Evolutionary conservation across 2,113 vertebrate genomes (phyloP).

Genomic region (Protobothrops mucrosquamatus): DNA sequence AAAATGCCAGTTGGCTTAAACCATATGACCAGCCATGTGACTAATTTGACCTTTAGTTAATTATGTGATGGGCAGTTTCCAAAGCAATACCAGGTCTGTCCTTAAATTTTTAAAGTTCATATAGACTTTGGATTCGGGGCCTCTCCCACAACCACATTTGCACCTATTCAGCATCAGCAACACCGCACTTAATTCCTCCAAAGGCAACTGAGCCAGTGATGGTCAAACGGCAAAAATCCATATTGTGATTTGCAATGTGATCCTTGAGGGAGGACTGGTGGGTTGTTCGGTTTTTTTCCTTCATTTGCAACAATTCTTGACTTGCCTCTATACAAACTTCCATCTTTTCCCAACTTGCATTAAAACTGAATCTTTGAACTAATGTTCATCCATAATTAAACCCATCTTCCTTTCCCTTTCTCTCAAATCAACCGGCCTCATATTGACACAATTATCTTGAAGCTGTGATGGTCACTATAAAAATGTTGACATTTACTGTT

Average conservation of each 20-base stretch:
- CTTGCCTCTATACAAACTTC: neutral
- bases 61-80: neutral
- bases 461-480: constrained; percentile 29
- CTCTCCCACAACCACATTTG: neutral
- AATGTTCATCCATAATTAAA: constrained; percentile 23
- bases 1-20: neutral
- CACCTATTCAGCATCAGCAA: neutral
- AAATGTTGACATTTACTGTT: constrained; percentile 57
- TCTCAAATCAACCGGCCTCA: constrained; percentile 45
- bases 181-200: neutral
- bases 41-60: neutral
- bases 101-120: neutral
- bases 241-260: neutral
- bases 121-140: neutral
- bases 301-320: neutral
- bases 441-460: constrained; percentile 38
- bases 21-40: neutral
- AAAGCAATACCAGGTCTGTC: neutral
- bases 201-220: neutral
- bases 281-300: neutral
- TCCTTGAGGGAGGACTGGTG: neutral
- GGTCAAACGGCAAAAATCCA: neutral
- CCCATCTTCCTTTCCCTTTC: constrained; percentile 46
- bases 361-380: constrained; percentile 26
- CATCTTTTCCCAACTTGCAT: constrained; percentile 13